Percentiles rank a stretch among this genome's conserved stretches.
Conservation (phyloP, 2,113 vertebrate genomes). For the Stigmatopora nigra region DNA sequence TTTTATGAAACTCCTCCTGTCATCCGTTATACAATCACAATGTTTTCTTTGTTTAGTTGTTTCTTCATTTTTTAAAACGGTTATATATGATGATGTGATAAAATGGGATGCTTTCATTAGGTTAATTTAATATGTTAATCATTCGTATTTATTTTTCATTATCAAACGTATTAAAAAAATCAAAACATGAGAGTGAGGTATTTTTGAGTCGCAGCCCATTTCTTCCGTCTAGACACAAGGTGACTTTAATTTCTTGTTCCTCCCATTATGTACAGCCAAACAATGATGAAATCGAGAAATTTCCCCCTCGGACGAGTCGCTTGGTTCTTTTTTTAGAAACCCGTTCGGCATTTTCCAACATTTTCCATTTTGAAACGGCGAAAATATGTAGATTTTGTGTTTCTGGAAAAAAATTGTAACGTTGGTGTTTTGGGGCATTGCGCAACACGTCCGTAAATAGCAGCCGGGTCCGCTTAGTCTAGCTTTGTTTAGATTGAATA, state of each 20-base stretch:
- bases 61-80: background rate
- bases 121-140: too few species aligned
- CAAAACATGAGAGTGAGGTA: too few species aligned
- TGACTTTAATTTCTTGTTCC: conserved; percentile 36
- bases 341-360: background rate
- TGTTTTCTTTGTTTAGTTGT: background rate
- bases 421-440: conserved; percentile 17
- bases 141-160: too few species aligned
- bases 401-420: background rate
- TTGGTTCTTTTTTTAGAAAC: background rate
- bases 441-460: conserved; percentile 37
- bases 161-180: background rate
- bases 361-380: background rate
- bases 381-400: background rate
- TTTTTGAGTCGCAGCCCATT: background rate
- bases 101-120: too few species aligned
- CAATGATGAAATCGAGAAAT: conserved; percentile 31
- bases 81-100: too few species aligned
- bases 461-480: conserved; percentile 2
- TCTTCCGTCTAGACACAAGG: conserved; percentile 25
- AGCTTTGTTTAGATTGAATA: background rate
- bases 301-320: background rate
- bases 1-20: background rate
- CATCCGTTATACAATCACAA: background rate
- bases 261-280: conserved; percentile 29